These are phyloP conservation scores for Phaethon lepturus DNA, from an alignment of 2,113 vertebrate species.

Conservation along the genomic window DNA sequence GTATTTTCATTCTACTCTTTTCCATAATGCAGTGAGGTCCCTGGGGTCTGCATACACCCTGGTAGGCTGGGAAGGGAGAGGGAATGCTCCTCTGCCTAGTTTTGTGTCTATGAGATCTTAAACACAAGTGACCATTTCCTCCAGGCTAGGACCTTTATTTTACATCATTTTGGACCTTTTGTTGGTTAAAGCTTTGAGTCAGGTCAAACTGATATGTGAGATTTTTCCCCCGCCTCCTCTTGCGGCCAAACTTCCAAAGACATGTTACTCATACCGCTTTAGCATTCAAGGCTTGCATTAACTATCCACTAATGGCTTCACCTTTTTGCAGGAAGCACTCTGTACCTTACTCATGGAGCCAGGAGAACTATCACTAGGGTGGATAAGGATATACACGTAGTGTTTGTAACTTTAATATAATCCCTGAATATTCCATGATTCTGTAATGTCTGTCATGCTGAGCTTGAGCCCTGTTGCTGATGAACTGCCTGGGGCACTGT, in stretches of 20 bases:
- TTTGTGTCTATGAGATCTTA: background rate
- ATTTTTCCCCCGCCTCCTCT: background rate
- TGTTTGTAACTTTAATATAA: background rate
- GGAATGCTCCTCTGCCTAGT: background rate
- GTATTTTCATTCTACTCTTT: background rate
- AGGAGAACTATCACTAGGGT: background rate
- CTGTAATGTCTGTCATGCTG: background rate
- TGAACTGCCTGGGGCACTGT: conserved; percentile 12
- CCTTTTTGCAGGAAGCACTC: conserved; percentile 28
- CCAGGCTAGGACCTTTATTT: background rate
- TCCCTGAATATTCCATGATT: background rate
- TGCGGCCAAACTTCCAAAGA: conserved; percentile 35
- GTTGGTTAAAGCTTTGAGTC: background rate
- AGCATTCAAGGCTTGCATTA: conserved; percentile 24
- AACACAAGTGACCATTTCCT: background rate
- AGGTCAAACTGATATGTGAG: background rate
- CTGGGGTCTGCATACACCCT: background rate
- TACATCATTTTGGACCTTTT: background rate
- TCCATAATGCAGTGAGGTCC: background rate
- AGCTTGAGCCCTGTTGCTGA: conserved; percentile 4
- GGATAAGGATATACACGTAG: background rate
- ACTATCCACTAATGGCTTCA: conserved; percentile 29
- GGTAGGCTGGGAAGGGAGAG: background rate
- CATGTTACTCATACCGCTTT: background rate
- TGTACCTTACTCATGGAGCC: background rate